Evolutionary conservation across 2,797 vertebrate genomes (phyloP), one percentile per base, ranked within the genome.

Genomic region (Malurus leucopterus): DNA sequence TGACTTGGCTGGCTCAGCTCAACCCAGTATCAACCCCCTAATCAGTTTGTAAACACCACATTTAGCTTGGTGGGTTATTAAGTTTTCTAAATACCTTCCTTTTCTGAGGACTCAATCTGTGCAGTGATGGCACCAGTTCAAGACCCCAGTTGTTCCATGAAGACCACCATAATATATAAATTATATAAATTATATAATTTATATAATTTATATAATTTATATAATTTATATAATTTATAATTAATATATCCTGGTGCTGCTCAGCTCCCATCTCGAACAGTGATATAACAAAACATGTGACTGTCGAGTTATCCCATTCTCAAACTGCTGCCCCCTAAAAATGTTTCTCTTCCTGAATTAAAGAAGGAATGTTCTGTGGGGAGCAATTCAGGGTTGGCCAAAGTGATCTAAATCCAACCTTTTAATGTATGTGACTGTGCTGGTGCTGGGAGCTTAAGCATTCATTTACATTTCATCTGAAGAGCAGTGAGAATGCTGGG

Each of bases 391-490:
- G 41, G 12, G 7, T 59, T 90, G 90, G 55, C 77, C 63, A 1
- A 68, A 84, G 49, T 69, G 88, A 86, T 88, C 78, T 69, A 9
- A 83, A 91, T 93, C 69, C 84, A 69, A 55, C 73, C 84, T 91
- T 68, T 80, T 74, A 15, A 22, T 85, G 49, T 55, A 76, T 75
- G 50, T 76, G 75, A 9, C 71, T 70, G 29, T 23, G 71, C 61
- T 81, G 23, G 46, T 68, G 59, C 67, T 80, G 84, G 61, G 68
- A 94, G 86, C 62, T 77, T 44, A 53, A 63, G 41, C 69, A 15
- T 88, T 80, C 81, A 83, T 92, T 94, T 90, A 49, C 65, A 69
- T 90, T 89, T 90, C 41, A 1, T 87, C 55, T 90, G 65, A 62
- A 80, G 84, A 89, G 55, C 72, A 59, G 13, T 13, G 72, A 88